Evolutionary conservation across 1,140 invertebrate species (phyloP), one percentile per base, ranked within the genome.

Genomic region (Carposina sasakii): DNA sequence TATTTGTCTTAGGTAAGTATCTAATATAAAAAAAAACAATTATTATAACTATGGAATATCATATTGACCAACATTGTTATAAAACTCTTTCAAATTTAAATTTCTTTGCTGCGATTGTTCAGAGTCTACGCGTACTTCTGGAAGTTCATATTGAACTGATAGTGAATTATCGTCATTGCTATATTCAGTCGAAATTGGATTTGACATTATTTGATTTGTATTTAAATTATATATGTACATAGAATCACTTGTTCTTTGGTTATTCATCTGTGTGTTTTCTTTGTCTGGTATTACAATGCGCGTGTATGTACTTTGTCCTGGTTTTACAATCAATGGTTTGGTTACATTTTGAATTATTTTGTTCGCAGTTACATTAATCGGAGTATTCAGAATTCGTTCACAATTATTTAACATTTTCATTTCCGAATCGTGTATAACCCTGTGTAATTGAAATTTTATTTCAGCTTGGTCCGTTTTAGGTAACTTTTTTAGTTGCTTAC

Each of bases 371-470:
- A 45, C 28, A 44, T 48, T 54, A n/a, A 26, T 42, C 31, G 47
- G 47, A 16, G 37, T 41, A 31, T 20, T 41, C 6, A 22, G 34
- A 3, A 37, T 37, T 47, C 31, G 34, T 33, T 34, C 15, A 46
- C 40, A 16, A 41, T 33, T 41, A 26, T 56, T 21, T 37, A 52
- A 36, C 2, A 39, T 40, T 21, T 43, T 33, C 24, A 57, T 46
- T 48, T 48, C 42, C 1, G 51, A 46, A 31, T 53, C 36, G 15
- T 23, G 43, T 40, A 58, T 42, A 37, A 47, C 37, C 13, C 20
- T 53, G 19, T 52, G 42, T 23, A 58, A 58, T 48, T 58, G 48
- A 30, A 53, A 52, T 42, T 52, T 52, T 8, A 57, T 57, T 57
- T 48, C 28, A 44, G 43, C 36, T 48, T 63, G 34, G 34, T 52